Conservation (phyloP, 2,888 invertebrate species). For the Carterocephalus palaemon region DNA sequence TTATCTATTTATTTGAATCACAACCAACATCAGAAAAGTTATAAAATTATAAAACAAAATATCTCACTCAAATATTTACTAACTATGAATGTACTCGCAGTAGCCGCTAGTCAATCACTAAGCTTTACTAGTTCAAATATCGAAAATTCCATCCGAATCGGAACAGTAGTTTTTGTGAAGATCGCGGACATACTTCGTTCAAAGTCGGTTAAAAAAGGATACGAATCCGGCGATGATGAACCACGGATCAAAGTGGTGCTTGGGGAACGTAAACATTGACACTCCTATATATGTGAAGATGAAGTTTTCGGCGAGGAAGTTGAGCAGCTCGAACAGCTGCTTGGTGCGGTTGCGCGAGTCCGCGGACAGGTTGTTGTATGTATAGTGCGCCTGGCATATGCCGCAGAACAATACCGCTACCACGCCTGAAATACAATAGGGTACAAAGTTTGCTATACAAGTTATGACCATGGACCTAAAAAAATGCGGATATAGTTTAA, state of each 20-base stretch:
- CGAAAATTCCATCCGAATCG: too few species aligned
- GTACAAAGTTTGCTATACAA: too few species aligned
- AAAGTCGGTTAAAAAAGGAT: constrained; percentile 79
- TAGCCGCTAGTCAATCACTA: too few species aligned
- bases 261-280: constrained; percentile 98
- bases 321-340: constrained; percentile 94
- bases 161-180: too few species aligned
- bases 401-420: constrained; percentile 99
- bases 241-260: constrained; percentile 94
- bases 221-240: constrained; percentile 97
- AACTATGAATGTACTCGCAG: too few species aligned
- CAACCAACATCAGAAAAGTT: too few species aligned
- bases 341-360: constrained; percentile 93
- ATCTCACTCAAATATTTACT: too few species aligned
- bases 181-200: too few species aligned
- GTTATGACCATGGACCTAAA: neutral
- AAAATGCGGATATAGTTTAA: constrained; percentile 7
- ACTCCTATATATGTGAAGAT: constrained; percentile 99
- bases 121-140: too few species aligned
- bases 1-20: too few species aligned
- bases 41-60: too few species aligned
- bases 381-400: constrained; percentile 99
- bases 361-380: constrained; percentile 95
- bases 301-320: constrained; percentile 98
- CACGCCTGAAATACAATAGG: constrained; percentile 83